Evolutionary conservation across 1,140 invertebrate species (phyloP), one percentile per base, ranked within the genome.

Genomic region (Megalopta genalis): DNA sequence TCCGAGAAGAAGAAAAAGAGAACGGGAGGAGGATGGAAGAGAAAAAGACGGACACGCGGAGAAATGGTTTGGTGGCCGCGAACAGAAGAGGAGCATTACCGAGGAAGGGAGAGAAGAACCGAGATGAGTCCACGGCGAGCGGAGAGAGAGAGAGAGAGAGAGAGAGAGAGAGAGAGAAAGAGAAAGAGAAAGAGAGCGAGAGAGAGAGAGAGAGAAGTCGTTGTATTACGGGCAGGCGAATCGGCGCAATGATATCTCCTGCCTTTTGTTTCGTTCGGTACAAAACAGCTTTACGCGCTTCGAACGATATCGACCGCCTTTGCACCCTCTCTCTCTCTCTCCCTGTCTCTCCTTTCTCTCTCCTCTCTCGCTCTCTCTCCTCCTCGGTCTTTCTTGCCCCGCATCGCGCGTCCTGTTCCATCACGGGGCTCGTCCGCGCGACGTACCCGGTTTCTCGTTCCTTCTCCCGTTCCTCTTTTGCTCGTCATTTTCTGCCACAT

Each of bases 1-100:
- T 90, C 89, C 85, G 86, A 90, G 89, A 90, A 90, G 80, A 82
- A 87, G 77, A 81, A 81, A 86, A 84, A 81, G 82, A 75, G 59
- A 77, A 81, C 77, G 42, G 81, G 52, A 64, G 32, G 46, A 18
- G 39, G 14, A 62, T 62, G 42, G 59, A 72, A 66, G 65, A 54
- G 71, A 80, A 71, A 71, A 84, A 68, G 69, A 84, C 62, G 82
- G 54, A 57, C 54, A n/a, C 54, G 62, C 49, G 12, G 75, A 82
- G 85, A 77, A 84, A 84, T 71, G 82, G 80, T 87, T 87, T 84
- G 79, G 82, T 62, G 85, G 80, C 72, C 76, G 82, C 70, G 78
- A 77, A 83, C 42, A 54, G 77, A 68, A 21, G 52, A 66, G 62
- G 54, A 49, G 39, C 27, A 70, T 82, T 32, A 62, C 67, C 60